Evolutionary conservation across 2,797 vertebrate species (phyloP).

Genomic region (Pelobates cultripes): DNA sequence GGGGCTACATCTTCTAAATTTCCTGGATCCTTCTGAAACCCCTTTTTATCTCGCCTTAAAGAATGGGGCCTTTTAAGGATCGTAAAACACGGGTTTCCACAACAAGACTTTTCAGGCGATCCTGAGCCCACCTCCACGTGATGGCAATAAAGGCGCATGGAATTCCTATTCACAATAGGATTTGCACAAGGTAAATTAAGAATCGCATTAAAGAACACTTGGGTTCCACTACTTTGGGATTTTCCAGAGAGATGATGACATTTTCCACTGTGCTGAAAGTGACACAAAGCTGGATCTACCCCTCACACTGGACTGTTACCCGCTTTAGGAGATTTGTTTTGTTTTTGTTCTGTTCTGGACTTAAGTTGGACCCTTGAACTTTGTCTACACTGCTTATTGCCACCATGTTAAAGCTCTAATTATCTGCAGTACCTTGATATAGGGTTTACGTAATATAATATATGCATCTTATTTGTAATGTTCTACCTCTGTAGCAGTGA

Average conservation of each 20-base stretch:
- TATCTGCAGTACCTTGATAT: conserved; percentile 6
- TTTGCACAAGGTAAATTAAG: conserved; percentile 32
- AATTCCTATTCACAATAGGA: conserved; percentile 35
- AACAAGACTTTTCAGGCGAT: conserved; percentile 13
- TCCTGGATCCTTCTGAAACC: conserved; percentile 37
- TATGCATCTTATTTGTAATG: conserved; percentile 16
- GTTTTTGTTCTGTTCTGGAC: not conserved
- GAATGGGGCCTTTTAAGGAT: conserved; percentile 41
- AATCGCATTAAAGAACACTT: conserved; percentile 19
- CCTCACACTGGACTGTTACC: conserved; percentile 48
- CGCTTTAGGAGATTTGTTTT: conserved; percentile 7
- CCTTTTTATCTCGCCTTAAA: conserved; percentile 52
- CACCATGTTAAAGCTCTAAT: not conserved
- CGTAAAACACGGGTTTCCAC: conserved; percentile 36
- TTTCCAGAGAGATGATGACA: conserved; percentile 1
- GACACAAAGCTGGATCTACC: not conserved
- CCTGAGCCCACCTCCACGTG: conserved; percentile 33
- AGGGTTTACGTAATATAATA: conserved; percentile 16
- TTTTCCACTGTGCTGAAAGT: conserved; percentile 23
- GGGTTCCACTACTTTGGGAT: conserved; percentile 7
- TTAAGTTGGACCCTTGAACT: not conserved
- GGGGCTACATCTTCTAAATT: conserved; percentile 25
- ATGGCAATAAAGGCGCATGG: conserved; percentile 50
- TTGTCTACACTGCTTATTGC: conserved; percentile 3
- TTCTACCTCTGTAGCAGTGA: conserved; percentile 2